phyloP scores from a whole-genome alignment of 1,140 invertebrate species.

The Lepidotrigona ventralis region DNA sequence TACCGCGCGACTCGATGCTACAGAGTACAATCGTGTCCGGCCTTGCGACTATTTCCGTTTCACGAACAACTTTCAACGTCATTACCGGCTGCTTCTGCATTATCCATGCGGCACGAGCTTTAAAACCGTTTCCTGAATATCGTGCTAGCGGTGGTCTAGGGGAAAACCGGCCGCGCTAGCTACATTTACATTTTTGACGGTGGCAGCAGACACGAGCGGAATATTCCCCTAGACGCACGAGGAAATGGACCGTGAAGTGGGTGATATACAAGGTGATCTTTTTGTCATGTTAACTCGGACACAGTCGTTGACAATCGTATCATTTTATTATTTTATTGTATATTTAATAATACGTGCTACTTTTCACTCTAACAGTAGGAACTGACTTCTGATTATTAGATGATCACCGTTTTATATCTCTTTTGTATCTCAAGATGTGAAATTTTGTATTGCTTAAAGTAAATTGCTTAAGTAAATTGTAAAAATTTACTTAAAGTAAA shows the following conservation, averaged over 20 bases:
- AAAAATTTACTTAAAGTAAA: no score
- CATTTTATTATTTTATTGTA: no score
- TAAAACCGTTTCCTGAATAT: constrained; percentile 4
- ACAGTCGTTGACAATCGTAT: background rate
- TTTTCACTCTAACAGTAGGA: no score
- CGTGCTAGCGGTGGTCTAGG: background rate
- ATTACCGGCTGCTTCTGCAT: constrained; percentile 15
- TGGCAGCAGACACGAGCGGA: background rate
- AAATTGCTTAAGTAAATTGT: no score
- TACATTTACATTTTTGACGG: constrained; percentile 2
- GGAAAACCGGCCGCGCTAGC: background rate
- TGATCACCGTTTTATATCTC: no score
- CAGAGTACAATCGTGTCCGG: background rate
- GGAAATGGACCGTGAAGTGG: background rate
- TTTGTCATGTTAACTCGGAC: background rate
- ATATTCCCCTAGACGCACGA: background rate
- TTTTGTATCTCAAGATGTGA: no score
- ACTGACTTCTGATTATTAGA: no score
- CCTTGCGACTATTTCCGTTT: constrained; percentile 6
- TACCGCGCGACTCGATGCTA: background rate
- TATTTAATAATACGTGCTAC: no score
- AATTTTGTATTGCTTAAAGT: no score
- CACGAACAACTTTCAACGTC: constrained; percentile 7
- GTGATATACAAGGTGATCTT: background rate
- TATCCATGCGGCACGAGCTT: background rate